These are phyloP conservation scores for Copsychus sechellarum DNA, from an alignment of 2,113 vertebrate genomes.

Conservation along the genomic window DNA sequence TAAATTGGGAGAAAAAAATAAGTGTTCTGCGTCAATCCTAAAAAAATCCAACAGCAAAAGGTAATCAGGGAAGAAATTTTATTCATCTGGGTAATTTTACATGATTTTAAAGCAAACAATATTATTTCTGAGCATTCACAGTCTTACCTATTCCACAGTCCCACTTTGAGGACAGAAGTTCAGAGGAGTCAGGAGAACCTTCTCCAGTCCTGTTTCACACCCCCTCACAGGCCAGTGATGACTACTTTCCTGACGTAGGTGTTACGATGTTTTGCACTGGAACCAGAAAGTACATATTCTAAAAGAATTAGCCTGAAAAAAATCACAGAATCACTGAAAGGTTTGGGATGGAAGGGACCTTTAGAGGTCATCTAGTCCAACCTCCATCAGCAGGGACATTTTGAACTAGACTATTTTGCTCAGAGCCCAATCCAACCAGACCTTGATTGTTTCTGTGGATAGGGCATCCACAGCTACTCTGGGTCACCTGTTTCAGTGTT, in stretches of 20 bases:
- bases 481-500: not conserved
- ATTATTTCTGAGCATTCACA: not conserved
- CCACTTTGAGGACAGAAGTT: not conserved
- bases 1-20: not conserved
- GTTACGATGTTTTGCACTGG: rapidly evolving
- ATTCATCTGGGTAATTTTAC: not conserved
- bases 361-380: not conserved
- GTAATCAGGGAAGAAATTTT: not conserved
- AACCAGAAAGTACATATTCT: not conserved
- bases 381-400: rapidly evolving
- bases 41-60: not conserved
- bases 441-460: not conserved
- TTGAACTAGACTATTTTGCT: not conserved
- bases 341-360: not conserved
- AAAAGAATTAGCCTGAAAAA: not conserved
- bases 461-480: not conserved
- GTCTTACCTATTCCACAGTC: not conserved
- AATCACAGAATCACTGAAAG: not conserved
- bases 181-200: not conserved
- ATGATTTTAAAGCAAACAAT: not conserved
- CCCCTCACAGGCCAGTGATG: not conserved
- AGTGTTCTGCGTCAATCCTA: not conserved
- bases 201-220: not conserved
- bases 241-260: not conserved
- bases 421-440: rapidly evolving